Conservation (phyloP, 1,140 invertebrate species). For the Thaumatotibia leucotreta region DNA sequence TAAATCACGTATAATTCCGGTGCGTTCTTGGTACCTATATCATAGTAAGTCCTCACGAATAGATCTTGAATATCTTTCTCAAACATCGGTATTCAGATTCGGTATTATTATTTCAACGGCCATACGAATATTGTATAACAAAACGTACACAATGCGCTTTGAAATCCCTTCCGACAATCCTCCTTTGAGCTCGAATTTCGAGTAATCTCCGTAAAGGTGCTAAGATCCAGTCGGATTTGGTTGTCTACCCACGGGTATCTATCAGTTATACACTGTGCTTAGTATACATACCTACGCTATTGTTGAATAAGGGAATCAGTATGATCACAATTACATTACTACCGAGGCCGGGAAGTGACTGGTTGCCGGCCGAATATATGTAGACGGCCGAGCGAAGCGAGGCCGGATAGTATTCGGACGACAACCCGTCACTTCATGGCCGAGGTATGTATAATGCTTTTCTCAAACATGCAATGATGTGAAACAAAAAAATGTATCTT, state of each 20-base stretch:
- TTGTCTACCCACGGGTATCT: neutral
- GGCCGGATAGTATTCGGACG: no score
- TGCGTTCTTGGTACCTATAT: neutral
- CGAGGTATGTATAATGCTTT: no score
- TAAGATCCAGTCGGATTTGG: neutral
- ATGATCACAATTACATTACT: no score
- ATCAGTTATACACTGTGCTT: neutral
- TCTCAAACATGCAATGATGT: no score
- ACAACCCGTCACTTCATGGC: no score
- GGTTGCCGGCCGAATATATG: no score
- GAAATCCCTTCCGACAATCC: neutral
- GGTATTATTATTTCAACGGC: neutral
- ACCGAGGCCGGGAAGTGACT: no score
- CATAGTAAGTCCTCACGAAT: no score
- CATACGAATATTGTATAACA: neutral
- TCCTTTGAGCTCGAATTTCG: slow-evolving; percentile 4
- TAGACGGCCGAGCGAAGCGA: no score
- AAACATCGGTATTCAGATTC: neutral
- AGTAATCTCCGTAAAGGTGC: slow-evolving; percentile 1
- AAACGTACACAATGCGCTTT: neutral
- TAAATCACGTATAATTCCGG: no score
- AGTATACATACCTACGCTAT: neutral
- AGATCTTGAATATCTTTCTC: neutral
- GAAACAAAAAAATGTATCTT: no score
- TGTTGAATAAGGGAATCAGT: no score